Evolutionary conservation across 2,113 vertebrate species (phyloP), one percentile per base, ranked within the genome.

Genomic region (Tragulus kanchil): DNA sequence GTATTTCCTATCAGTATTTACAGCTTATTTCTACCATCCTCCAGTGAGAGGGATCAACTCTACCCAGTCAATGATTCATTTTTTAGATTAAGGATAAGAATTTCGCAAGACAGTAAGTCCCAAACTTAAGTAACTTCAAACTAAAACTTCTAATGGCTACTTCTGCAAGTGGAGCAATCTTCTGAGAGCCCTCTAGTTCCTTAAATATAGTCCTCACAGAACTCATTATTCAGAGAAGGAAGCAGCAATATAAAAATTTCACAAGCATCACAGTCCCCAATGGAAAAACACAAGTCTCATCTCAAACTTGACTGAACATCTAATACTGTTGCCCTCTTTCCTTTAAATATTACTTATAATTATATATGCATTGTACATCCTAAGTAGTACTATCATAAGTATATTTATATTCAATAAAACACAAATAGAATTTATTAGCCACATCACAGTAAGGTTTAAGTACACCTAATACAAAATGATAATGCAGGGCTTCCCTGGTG

Each of bases 31-130:
- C 71, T 23, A 77, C 31, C 59, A 88, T 65, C 17, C 21, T 90
- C 36, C 25, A 93, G 23, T 26, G 31, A 89, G 2, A 89, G 23
- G 69, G 67, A 81, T 90, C 31, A 85, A 45, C 12, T 52, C 28
- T 19, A 54, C 25, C n/a, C 28, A 93, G 69, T 45, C 31, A 95
- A 19, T 17, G 26, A 31, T 42, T 87, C 64, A 73, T 88, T 85
- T 85, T 90, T 64, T 52, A 91, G 48, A 82, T 54, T 90, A 78
- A 93, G 11, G 71, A 25, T 42, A 83, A 96, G 81, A 90, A 95
- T 73, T 77, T 65, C 50, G 12, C 42, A 45, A 69, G 36, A 54
- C 31, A 96, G 0, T 89, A 89, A 78, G 56, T 82, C 71, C 16
- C 69, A 71, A 85, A 94, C 61, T 21, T 21, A 48, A 77, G 16